Conservation (phyloP, 2,797 vertebrate genomes). For the Rhinella marina region DNA sequence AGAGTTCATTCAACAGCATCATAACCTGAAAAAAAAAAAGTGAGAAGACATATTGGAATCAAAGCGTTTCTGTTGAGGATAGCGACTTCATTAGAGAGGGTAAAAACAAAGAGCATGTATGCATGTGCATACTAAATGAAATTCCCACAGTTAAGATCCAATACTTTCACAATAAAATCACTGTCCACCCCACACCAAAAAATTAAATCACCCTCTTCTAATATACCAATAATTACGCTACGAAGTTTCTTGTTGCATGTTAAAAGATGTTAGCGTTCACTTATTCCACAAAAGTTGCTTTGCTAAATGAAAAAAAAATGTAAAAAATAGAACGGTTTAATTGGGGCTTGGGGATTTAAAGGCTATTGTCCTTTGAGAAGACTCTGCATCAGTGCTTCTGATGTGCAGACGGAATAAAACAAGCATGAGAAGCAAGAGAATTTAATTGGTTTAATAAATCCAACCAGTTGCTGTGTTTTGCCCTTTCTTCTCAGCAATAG, state of each 20-base stretch:
- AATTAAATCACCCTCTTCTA: constrained; percentile 7
- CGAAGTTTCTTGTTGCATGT: constrained; percentile 22
- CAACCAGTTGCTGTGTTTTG: constrained; percentile 52
- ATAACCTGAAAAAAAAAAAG: not conserved
- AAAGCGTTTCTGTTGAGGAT: not conserved
- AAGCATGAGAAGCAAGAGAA: constrained; percentile 47
- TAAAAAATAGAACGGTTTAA: constrained; percentile 48
- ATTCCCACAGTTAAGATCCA: constrained; percentile 33
- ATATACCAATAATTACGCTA: constrained; percentile 32
- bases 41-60: not conserved
- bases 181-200: constrained; percentile 7
- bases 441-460: constrained; percentile 62
- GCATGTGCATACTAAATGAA: constrained; percentile 25
- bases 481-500: constrained; percentile 60
- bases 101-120: constrained; percentile 30
- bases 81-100: not conserved
- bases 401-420: constrained; percentile 49
- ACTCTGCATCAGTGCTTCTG: constrained; percentile 52
- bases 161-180: constrained; percentile 17
- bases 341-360: constrained; percentile 51
- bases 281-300: constrained; percentile 43
- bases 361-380: constrained; percentile 54
- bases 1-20: not conserved
- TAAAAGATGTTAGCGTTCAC: constrained; percentile 22
- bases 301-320: constrained; percentile 22